Evolutionary conservation across 2,888 invertebrate species (phyloP).

Genomic region (Mycogona germanica): DNA sequence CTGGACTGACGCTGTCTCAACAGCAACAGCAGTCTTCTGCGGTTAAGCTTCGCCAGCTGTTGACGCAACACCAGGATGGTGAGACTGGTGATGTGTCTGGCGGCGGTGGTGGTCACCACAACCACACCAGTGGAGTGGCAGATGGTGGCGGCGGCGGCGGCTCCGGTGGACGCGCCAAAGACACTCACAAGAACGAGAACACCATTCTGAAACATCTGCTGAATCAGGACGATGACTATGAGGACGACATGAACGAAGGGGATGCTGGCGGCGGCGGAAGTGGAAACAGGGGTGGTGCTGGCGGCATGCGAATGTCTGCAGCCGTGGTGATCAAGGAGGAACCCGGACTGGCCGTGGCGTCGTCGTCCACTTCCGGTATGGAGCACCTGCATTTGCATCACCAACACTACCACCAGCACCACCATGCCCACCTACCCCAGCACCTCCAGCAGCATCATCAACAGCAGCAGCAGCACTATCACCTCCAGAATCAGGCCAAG

Average conservation of each 20-base stretch:
- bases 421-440: no score
- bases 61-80: conserved; percentile 34
- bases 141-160: conserved; percentile 34
- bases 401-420: no score
- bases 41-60: conserved; percentile 41
- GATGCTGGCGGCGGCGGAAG: conserved; percentile 36
- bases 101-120: background rate
- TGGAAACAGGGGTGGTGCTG: conserved; percentile 40
- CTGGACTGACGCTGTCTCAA: conserved; percentile 8
- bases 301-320: background rate
- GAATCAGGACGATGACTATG: conserved; percentile 52
- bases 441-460: background rate
- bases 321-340: background rate
- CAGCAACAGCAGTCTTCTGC: conserved; percentile 15
- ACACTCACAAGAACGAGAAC: conserved; percentile 22
- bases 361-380: background rate
- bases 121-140: background rate
- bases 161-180: conserved; percentile 1
- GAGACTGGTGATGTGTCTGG: conserved; percentile 30
- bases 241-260: conserved; percentile 33
- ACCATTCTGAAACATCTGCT: conserved; percentile 42
- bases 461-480: conserved; percentile 1
- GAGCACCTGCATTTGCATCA: background rate
- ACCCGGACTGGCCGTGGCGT: background rate
- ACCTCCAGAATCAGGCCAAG: conserved; percentile 8